Percentiles rank a stretch among this genome's conserved stretches.
phyloP scores from a whole-genome alignment of 2,113 vertebrate species.

The Calidris pygmaea region DNA sequence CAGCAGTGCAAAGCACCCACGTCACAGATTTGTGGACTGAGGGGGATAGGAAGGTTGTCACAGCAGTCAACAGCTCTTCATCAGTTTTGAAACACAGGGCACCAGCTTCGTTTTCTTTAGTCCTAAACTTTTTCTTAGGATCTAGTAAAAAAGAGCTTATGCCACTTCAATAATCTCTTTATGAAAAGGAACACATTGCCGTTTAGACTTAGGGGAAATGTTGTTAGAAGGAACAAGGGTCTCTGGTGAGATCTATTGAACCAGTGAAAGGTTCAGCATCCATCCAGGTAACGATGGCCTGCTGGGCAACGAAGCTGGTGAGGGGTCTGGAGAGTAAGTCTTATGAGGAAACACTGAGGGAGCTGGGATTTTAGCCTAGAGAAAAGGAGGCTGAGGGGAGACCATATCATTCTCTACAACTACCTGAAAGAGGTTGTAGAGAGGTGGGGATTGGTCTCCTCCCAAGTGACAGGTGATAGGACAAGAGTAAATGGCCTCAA shows the following conservation, averaged over 20 bases:
- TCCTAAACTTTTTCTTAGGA: neutral
- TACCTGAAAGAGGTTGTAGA: no score
- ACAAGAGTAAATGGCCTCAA: no score
- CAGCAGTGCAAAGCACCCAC: neutral
- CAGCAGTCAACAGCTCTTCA: neutral
- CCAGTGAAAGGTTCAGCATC: neutral
- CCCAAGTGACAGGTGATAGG: no score
- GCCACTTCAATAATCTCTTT: neutral
- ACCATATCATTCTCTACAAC: no score
- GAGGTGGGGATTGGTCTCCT: no score
- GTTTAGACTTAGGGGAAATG: neutral
- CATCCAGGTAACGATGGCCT: neutral
- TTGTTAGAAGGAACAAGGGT: neutral
- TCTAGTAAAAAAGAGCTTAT: neutral
- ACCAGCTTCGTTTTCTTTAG: constrained; percentile 22
- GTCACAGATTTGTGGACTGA: constrained; percentile 3
- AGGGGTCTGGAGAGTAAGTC: no score
- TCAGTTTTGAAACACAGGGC: neutral
- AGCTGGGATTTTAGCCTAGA: no score
- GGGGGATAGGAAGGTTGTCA: neutral
- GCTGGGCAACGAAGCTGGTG: neutral
- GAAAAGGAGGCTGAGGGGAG: no score
- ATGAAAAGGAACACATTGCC: neutral
- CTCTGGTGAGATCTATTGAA: neutral
- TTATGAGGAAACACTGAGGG: no score